phyloP scores from a whole-genome alignment of 2,888 invertebrate species.

The Ceraclea dissimilis region DNA sequence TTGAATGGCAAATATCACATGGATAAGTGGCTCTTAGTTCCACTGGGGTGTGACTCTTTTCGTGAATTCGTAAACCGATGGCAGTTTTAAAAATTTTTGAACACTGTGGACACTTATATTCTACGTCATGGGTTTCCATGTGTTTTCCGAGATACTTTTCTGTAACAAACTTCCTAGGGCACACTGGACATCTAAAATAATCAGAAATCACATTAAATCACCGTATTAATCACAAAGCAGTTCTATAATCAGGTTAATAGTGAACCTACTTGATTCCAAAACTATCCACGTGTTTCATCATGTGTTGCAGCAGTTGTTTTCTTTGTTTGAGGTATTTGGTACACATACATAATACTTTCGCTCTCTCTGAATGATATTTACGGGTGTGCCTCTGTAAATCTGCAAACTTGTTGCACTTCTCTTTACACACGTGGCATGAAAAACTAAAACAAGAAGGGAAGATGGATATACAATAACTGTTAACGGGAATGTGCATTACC shows the following conservation, averaged over 20 bases:
- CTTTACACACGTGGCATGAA: not conserved
- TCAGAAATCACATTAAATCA: too few relatives aligned
- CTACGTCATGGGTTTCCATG: constrained; percentile 10
- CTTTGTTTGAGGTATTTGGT: not conserved
- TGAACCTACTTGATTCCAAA: not conserved
- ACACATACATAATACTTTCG: constrained; percentile 2
- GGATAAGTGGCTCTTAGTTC: constrained; percentile 29
- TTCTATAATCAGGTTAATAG: too few relatives aligned
- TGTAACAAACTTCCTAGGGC: not conserved
- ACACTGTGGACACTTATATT: constrained; percentile 9
- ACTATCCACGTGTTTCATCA: not conserved
- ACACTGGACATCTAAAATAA: not conserved
- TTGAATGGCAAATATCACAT: constrained; percentile 29
- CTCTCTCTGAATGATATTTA: not conserved
- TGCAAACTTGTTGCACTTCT: not conserved
- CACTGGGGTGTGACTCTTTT: constrained; percentile 29
- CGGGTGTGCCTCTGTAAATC: constrained; percentile 1
- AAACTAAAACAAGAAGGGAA: not conserved
- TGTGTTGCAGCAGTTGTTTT: not conserved
- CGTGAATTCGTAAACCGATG: constrained; percentile 27
- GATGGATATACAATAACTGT: not conserved
- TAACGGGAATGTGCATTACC: too few relatives aligned
- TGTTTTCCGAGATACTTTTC: constrained; percentile 5
- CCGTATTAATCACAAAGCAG: too few relatives aligned
- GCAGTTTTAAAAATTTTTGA: not conserved